phyloP scores from a whole-genome alignment of 2,888 invertebrate genomes.

The Papilio gigon region DNA sequence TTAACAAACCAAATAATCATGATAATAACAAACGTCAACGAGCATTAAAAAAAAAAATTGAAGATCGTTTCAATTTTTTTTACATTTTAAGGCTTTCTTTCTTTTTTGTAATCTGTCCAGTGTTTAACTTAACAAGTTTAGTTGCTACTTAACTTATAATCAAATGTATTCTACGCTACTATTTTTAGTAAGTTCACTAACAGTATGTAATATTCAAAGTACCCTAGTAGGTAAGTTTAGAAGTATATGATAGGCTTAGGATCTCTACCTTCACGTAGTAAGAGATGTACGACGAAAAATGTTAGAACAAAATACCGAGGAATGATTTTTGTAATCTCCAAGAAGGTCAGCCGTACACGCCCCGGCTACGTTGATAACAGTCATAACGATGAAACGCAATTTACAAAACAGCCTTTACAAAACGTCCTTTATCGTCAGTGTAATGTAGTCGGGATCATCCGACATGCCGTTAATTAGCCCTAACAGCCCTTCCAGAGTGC shows the following conservation, averaged over 20 bases:
- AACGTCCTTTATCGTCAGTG: constrained; percentile 12
- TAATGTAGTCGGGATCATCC: constrained; percentile 8
- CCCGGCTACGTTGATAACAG: constrained; percentile 11
- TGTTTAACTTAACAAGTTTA: too few species aligned
- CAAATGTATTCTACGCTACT: too few species aligned
- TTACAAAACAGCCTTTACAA: constrained; percentile 28
- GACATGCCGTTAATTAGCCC: constrained; percentile 9
- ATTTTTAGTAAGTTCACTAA: too few species aligned
- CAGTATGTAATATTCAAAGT: too few species aligned
- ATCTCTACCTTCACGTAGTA: not conserved
- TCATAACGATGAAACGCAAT: constrained; percentile 25
- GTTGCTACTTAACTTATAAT: too few species aligned
- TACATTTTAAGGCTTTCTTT: too few species aligned
- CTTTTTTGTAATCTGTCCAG: not conserved
- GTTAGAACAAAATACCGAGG: not conserved
- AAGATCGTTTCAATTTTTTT: too few species aligned
- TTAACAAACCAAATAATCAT: too few species aligned
- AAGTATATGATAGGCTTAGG: not conserved
- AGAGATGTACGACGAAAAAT: not conserved
- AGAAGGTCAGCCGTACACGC: constrained; percentile 15
- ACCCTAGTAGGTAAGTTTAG: not conserved
- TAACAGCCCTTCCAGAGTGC: constrained; percentile 16
- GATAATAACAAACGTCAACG: too few species aligned
- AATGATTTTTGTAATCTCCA: constrained; percentile 1
- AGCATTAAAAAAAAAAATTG: too few species aligned